Base-by-base conservation (phyloP, 2,888 invertebrate genomes). In the Ditylenchus weischeri region DNA sequence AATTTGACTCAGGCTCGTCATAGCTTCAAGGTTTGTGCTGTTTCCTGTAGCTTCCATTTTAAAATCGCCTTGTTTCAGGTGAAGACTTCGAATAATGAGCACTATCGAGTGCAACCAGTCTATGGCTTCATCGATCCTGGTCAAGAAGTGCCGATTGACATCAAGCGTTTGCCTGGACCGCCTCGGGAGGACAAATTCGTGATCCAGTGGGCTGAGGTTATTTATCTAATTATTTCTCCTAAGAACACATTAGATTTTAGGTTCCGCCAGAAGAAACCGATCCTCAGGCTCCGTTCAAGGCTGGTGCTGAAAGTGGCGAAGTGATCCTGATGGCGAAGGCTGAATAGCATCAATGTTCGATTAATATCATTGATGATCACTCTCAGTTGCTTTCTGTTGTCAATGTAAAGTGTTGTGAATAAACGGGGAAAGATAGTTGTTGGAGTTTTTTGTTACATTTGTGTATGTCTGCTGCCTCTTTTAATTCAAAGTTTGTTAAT, bases 11-110 rank as follows among this genome's bases (percentile, higher is more conserved):
- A 72, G 47, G 66, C 66, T 15, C 66, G 65, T 51, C 67, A 77
- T 58, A 76, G 76, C 49, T 78, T 73, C 70, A 78, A 78, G 74
- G 74, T 76, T 57, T 21, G 15, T 35, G 35, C n/a, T 11, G 23
- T 15, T 57, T 35, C n/a, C 23, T 38, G 54, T 7, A 6, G 21
- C 23, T 29, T 59, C 23, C 2, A 8, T 19, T 38, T 59, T 18
- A 21, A 7, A 13, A 10, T 54, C 29, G 29, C n/a, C 29, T 15
- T 54, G 11, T 58, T 64, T 36, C 38, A 64, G 64, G 66, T 68
- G 49, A 68, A 68, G 49, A 66, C 66, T 21, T 68, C 68, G 21
- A 68, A 68, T 38, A 68, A 68, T 61, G 63, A 69, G 13, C 38
- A 69, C 38, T 69, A 69, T 36, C 68, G 68, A 0, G 54, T 69